Conservation (phyloP, 1,140 invertebrate genomes). For the Aphis gossypii region DNA sequence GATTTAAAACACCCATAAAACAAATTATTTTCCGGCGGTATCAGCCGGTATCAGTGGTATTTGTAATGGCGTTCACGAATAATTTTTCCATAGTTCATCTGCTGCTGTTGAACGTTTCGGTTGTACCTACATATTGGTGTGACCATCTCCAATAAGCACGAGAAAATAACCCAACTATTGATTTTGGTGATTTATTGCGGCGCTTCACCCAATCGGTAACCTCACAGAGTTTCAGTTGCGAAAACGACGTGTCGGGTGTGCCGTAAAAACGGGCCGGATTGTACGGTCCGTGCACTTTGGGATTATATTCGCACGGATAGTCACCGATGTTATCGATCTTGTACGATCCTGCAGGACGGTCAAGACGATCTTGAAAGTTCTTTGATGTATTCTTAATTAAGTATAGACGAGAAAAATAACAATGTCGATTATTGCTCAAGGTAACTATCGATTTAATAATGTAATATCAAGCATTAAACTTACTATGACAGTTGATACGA, state of each 20-base stretch:
- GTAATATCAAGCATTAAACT: neutral
- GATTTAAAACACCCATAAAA: neutral
- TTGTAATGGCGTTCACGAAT: neutral
- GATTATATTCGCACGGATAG: conserved; percentile 88
- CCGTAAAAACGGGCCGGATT: conserved; percentile 91
- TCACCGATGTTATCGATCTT: conserved; percentile 77
- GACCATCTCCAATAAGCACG: conserved; percentile 90
- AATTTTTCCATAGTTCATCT: conserved; percentile 77
- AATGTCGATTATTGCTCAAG: neutral
- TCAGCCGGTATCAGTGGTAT: conserved; percentile 29
- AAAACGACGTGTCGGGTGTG: conserved; percentile 86
- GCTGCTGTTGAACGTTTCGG: conserved; percentile 77
- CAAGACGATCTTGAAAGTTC: neutral
- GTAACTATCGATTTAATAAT: too few relatives aligned
- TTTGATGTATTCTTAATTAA: neutral
- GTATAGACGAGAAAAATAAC: neutral
- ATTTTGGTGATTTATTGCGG: conserved; percentile 78
- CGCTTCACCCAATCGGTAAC: conserved; percentile 84
- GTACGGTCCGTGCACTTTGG: conserved; percentile 88
- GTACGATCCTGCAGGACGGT: neutral
- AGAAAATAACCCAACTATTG: conserved; percentile 72
- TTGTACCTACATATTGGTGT: conserved; percentile 82
- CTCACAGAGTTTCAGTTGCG: conserved; percentile 85
- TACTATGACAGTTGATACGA: neutral
- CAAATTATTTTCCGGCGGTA: neutral